These are phyloP conservation scores for Oxycera nigricornis DNA, from an alignment of 2,888 invertebrate genomes.

Conservation along the genomic window DNA sequence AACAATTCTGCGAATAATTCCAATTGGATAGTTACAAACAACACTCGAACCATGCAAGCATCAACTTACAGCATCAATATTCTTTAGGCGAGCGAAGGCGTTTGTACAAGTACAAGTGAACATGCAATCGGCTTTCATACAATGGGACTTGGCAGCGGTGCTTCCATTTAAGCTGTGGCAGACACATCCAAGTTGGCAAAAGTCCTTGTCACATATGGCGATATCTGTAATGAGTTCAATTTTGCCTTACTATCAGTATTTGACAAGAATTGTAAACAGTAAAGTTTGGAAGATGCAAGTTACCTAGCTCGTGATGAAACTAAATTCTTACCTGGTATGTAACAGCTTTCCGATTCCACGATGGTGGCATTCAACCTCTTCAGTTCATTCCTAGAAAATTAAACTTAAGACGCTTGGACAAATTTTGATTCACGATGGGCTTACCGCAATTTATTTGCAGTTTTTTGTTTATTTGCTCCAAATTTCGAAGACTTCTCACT, in stretches of 20 bases:
- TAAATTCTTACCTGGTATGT: constrained; percentile 50
- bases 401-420: constrained; percentile 30
- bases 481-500: constrained; percentile 35
- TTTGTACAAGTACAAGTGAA: constrained; percentile 62
- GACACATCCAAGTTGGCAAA: constrained; percentile 72
- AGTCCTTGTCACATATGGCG: constrained; percentile 63
- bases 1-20: constrained; percentile 52
- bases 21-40: neutral
- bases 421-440: constrained; percentile 7
- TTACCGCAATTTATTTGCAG: no score
- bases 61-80: neutral
- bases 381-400: constrained; percentile 63
- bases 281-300: no score
- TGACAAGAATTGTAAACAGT: neutral
- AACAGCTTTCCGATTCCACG: constrained; percentile 62
- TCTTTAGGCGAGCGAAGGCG: neutral
- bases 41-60: neutral
- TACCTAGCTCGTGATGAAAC: no score
- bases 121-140: constrained; percentile 65
- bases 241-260: no score
- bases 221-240: constrained; percentile 4
- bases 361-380: constrained; percentile 72
- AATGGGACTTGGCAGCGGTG: constrained; percentile 66
- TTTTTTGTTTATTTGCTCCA: neutral
- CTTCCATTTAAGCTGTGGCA: constrained; percentile 67